phyloP scores from a whole-genome alignment of 2,797 vertebrate species.

The Poeciliopsis turneri region DNA sequence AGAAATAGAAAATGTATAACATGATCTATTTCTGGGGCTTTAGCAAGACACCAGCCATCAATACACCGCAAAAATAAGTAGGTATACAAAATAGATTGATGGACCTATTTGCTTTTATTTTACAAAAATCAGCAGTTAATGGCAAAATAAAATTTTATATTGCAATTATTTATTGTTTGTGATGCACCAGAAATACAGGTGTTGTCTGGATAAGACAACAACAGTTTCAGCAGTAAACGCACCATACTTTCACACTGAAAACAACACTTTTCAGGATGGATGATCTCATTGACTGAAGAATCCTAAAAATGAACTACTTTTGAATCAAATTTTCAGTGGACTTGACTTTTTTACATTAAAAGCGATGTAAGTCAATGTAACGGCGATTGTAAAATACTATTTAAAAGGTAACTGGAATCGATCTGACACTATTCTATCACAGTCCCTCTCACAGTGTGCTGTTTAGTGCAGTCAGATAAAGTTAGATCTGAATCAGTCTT shows the following conservation, averaged over 20 bases:
- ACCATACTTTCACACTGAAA: neutral
- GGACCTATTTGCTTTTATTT: neutral
- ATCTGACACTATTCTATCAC: neutral
- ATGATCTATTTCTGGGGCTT: neutral
- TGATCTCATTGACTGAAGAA: neutral
- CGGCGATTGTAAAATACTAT: neutral
- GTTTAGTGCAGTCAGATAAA: neutral
- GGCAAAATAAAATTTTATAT: neutral
- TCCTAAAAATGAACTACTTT: neutral
- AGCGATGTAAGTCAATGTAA: too few relatives aligned
- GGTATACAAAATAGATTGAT: too few relatives aligned
- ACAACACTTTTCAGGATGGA: neutral
- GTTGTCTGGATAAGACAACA: neutral
- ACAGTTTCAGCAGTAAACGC: neutral
- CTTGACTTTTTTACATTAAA: neutral
- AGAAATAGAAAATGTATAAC: neutral
- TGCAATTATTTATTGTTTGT: neutral
- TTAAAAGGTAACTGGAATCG: neutral
- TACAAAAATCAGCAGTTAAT: neutral
- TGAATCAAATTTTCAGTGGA: neutral
- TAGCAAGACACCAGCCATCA: neutral
- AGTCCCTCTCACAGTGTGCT: neutral
- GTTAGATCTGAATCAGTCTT: neutral
- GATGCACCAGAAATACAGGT: neutral
- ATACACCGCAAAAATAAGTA: too few relatives aligned